Base-by-base conservation (phyloP, 2,113 vertebrate genomes). In the Aegotheles bennettii region DNA sequence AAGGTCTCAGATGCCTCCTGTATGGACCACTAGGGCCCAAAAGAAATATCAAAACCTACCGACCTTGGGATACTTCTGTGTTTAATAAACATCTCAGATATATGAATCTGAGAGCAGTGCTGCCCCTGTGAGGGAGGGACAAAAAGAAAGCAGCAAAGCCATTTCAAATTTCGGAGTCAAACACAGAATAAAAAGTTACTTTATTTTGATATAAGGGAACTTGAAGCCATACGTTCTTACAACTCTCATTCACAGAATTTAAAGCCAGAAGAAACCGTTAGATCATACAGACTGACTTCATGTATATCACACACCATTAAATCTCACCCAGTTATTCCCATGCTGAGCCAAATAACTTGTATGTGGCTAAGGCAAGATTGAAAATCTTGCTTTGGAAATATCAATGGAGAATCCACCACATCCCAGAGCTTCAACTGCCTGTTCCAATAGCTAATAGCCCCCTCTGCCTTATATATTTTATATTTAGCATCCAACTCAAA, bases 11-110 rank as follows among this genome's bases (percentile, higher is more conserved):
- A 31, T 90, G 78, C 28, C 65, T 89, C 28, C 74, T 90, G 48
- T 70, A 91, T 16, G 57, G 84, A 87, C 51, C 84, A 76, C 53
- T 13, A 82, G 70, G 73, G 81, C 53, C 43, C 78, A 79, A 78
- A 94, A 89, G 65, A 93, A 91, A 84, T 68, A 91, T 36, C 38
- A 91, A 78, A 87, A 87, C 13, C 74, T 91, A 28, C 51, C 86
- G 47, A 59, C 48, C 84, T 67, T 13, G 3, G 90, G 76, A 59
- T 93, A 21, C 31, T 73, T 64, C 35, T 82, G 42, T 63, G 35
- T 67, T 96, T 87, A 92, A 92, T 88, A 71, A 48, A 81, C 68
- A 81, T 70, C 68, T 80, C 19, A 87, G 80, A 84, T 33, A 61
- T 15, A 87, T 57, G 47, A 81, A 57, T 65, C 18, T 47, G 59